Conservation (phyloP, 2,113 vertebrate genomes). For the Cyanoderma ruficeps region DNA sequence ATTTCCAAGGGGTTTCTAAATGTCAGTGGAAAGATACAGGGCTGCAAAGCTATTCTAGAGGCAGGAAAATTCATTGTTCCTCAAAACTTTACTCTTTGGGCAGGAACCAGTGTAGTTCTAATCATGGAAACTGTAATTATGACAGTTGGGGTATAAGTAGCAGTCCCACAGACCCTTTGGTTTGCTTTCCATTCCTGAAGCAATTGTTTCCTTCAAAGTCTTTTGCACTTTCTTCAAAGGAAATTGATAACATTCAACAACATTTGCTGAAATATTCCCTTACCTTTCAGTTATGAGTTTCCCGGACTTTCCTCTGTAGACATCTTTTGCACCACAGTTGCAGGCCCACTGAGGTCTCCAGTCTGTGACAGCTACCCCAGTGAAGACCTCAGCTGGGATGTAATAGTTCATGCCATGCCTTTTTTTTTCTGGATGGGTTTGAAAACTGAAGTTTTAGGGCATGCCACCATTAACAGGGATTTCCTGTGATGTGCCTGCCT, state of each 20-base stretch:
- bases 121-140: conserved; percentile 81
- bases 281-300: conserved; percentile 72
- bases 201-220: conserved; percentile 79
- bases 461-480: conserved; percentile 75
- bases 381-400: conserved; percentile 78
- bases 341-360: conserved; percentile 80
- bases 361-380: conserved; percentile 78
- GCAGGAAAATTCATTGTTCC: conserved; percentile 83
- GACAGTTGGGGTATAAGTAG: conserved; percentile 85
- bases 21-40: conserved; percentile 76
- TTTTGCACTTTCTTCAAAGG: conserved; percentile 81
- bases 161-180: conserved; percentile 80
- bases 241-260: conserved; percentile 72
- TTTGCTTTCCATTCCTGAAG: conserved; percentile 75
- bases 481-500: conserved; percentile 75
- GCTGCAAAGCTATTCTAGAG: conserved; percentile 83
- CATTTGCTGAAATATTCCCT: conserved; percentile 67
- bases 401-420: conserved; percentile 74
- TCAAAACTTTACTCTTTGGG: conserved; percentile 74
- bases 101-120: conserved; percentile 79
- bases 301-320: conserved; percentile 75
- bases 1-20: conserved; percentile 74
- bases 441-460: conserved; percentile 80
- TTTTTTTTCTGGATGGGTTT: conserved; percentile 81
- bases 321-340: conserved; percentile 78